Evolutionary conservation across 2,888 invertebrate genomes (phyloP), one percentile per base, ranked within the genome.

Genomic region (Rhorus exstirpatorius): DNA sequence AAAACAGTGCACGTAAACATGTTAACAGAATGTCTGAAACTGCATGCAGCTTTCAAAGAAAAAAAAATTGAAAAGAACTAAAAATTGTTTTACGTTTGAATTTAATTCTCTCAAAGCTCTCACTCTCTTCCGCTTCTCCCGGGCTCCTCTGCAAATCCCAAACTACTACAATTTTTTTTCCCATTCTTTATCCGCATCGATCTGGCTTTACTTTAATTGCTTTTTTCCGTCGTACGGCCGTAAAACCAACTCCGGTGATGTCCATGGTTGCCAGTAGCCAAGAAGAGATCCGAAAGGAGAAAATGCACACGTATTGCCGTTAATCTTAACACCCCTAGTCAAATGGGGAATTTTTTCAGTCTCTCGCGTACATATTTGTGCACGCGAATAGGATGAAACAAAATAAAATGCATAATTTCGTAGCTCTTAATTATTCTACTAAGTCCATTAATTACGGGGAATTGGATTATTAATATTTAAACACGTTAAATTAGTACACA

Each of bases 121-220:
- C 7, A 6, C 17, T 8, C 58, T 17, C 17, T 35, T 38, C 7
- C 19, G 1, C 3, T 24, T 24, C 10, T 24, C n/a, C 46, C 24
- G 14, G 44, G 6, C 19, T 24, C 19, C 31, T 63, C 14, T 61
- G 63, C 44, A 63, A 14, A 41, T 21, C 24, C 53, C 38, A 19
- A 41, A 68, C 21, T 38, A 31, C 38, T 10, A 53, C 68, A n/a
- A 68, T 53, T 68, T 68, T 21, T 53, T 53, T 68, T 65, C 19
- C 53, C 53, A 41, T 68, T 53, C 41, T 51, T 38, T 38, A 68
- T 53, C 68, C 68, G 53, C 53, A 53, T 53, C 68, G 68, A 68
- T 53, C 53, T 53, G 53, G 68, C 53, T 53, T 51, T 53, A 53
- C 41, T 68, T 68, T 68, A 68, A 68, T 68, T 68, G 68, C 68